phyloP scores from a whole-genome alignment of 2,888 invertebrate species.

The Xanthostigma xanthostigma region DNA sequence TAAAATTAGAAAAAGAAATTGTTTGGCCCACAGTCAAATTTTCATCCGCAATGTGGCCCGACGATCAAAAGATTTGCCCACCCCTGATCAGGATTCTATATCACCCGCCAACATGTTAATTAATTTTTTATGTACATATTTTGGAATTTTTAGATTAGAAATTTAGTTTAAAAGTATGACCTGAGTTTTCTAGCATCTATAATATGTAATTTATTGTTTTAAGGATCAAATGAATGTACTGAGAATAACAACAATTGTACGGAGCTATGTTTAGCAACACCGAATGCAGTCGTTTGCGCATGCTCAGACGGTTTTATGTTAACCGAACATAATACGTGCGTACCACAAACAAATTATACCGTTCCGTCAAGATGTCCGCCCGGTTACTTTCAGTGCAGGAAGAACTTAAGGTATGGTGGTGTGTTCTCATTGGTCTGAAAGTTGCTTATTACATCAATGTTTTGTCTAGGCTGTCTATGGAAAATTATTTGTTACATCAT shows the following conservation, averaged over 20 bases:
- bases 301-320: slow-evolving; percentile 45
- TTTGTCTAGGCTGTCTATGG: too few species aligned
- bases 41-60: too few species aligned
- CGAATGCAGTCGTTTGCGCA: slow-evolving; percentile 37
- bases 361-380: slow-evolving; percentile 23
- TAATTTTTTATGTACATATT: too few species aligned
- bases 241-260: slow-evolving; percentile 36
- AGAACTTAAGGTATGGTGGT: slow-evolving; percentile 8
- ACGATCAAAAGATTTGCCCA: too few species aligned
- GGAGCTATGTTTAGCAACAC: slow-evolving; percentile 54
- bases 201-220: slow-evolving; percentile 10
- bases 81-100: too few species aligned
- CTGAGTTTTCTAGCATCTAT: slow-evolving; percentile 3
- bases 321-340: slow-evolving; percentile 21
- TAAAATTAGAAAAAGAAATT: too few species aligned
- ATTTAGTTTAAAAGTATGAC: not conserved
- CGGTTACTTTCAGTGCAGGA: slow-evolving; percentile 15
- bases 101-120: too few species aligned
- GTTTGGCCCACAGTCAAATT: too few species aligned
- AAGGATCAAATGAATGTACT: slow-evolving; percentile 28
- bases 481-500: too few species aligned
- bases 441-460: too few species aligned
- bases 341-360: slow-evolving; percentile 25
- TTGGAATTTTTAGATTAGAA: not conserved
- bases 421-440: not conserved